These are phyloP conservation scores for Cyanoderma ruficeps DNA, from an alignment of 2,113 vertebrate genomes.

Conservation along the genomic window DNA sequence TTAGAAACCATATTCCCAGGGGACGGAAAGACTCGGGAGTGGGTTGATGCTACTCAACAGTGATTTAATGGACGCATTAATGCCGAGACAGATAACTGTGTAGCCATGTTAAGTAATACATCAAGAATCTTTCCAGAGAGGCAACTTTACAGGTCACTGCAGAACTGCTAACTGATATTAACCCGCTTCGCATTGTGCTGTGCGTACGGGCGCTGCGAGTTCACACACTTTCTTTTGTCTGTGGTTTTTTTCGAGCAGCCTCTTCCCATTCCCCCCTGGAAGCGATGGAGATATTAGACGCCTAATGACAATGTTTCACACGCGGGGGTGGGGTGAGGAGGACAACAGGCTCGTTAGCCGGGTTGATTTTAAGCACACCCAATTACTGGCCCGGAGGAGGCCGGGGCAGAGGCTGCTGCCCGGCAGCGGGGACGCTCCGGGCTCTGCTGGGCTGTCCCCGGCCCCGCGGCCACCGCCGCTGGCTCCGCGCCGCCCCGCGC, in stretches of 20 bases:
- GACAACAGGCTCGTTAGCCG: constrained; percentile 48
- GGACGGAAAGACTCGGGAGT: constrained; percentile 41
- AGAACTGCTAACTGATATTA: constrained; percentile 36
- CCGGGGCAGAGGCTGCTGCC: constrained; percentile 25
- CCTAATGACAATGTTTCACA: constrained; percentile 67
- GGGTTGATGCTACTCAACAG: constrained; percentile 40
- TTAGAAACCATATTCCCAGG: constrained; percentile 70
- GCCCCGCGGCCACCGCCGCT: not conserved
- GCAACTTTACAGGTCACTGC: constrained; percentile 49
- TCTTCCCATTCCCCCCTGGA: constrained; percentile 46
- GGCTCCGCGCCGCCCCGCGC: not conserved
- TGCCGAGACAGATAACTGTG: constrained; percentile 33
- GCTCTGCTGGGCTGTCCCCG: not conserved
- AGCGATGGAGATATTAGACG: constrained; percentile 57
- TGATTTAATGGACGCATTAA: constrained; percentile 71
- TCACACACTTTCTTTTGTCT: constrained; percentile 31
- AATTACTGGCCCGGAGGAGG: constrained; percentile 11
- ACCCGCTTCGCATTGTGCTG: not conserved
- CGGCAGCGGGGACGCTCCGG: constrained; percentile 6
- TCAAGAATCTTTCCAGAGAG: constrained; percentile 62
- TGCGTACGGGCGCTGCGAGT: not conserved
- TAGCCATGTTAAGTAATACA: constrained; percentile 53
- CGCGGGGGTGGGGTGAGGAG: constrained; percentile 60
- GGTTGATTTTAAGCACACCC: constrained; percentile 34
- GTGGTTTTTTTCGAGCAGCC: constrained; percentile 12